Base-by-base conservation (phyloP, 1,140 invertebrate species). In the Phthorimaea operculella region DNA sequence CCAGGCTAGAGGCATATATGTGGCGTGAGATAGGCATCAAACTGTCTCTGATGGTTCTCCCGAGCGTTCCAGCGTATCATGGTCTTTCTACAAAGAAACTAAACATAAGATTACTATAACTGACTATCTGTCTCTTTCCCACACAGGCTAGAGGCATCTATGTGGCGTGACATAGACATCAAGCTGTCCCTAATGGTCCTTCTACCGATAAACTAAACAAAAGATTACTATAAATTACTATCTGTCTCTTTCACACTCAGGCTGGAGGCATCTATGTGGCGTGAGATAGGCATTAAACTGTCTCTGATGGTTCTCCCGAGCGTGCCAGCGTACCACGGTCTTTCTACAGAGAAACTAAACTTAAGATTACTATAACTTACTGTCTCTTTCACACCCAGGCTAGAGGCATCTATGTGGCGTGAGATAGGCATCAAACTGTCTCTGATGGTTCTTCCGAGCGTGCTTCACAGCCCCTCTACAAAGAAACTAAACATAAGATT, bases 11-110 rank as follows among this genome's bases (percentile, higher is more conserved):
- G 67, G 68, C 80, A 17, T 66, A 74, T 3, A 81, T 83, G 80
- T 83, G 80, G 80, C 69, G 80, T 0, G 78, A 83, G 50, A 81
- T 83, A 3, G 78, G 80, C 28, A 79, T 83, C 15, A 83, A 83
- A 57, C 17, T 81, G 4, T 60, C 76, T 0, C 59, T 78, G 64
- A 74, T 80, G 70, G 71, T 83, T 47, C 60, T 83, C 2, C 21
- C 21, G 21, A 28, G 21, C 6, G 21, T 4, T 2, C 21, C 21
- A 6, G 21, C 21, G 2, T 28, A 28, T 6, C 21, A 6, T 28
- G 6, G 21, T 6, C 21, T 28, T 28, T 4, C 76, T 76, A 0
- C 68, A 55, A 3, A 72, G 81, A 16, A 28, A 28, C 21, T 28
- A 28, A 28, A 28, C 21, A 6, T 28, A 6, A 28, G 21, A 28